Conservation (phyloP, 1,140 invertebrate species). For the Drosophila sproati region DNA sequence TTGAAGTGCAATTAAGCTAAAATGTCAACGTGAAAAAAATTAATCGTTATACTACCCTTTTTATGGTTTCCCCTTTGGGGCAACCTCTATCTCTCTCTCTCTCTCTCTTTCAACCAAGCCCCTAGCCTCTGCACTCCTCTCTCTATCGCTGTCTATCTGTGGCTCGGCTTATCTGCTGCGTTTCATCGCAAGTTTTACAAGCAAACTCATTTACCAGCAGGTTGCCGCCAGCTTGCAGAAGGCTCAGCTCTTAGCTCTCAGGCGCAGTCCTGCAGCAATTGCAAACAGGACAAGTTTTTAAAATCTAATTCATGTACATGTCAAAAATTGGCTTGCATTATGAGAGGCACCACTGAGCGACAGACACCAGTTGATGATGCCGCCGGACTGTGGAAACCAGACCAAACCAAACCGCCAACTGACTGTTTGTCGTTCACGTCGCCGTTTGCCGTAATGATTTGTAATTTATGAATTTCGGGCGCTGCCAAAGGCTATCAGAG, state of each 20-base stretch:
- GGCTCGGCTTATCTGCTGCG: conserved; percentile 48
- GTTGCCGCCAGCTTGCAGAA: conserved; percentile 21
- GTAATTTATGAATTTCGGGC: conserved; percentile 78
- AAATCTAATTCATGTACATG: conserved; percentile 82
- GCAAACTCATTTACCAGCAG: conserved; percentile 62
- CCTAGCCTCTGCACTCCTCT: not conserved
- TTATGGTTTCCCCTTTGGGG: conserved; percentile 68
- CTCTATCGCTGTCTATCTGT: conserved; percentile 11
- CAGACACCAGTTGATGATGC: conserved; percentile 45
- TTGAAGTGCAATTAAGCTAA: conserved; percentile 84
- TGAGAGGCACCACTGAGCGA: conserved; percentile 41
- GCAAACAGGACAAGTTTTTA: conserved; percentile 39
- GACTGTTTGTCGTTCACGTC: conserved; percentile 43
- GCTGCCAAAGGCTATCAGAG: conserved; percentile 65
- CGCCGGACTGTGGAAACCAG: conserved; percentile 26
- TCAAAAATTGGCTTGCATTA: conserved; percentile 70
- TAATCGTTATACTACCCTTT: conserved; percentile 83
- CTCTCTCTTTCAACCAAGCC: not conserved
- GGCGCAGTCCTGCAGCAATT: conserved; percentile 21
- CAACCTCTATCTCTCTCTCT: not conserved
- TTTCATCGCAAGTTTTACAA: conserved; percentile 50
- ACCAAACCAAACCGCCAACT: conserved; percentile 1
- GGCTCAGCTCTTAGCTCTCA: not conserved
- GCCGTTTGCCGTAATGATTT: conserved; percentile 69
- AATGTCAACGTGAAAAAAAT: conserved; percentile 83